Evolutionary conservation across 2,888 invertebrate genomes (phyloP).

Genomic region (Amblyteles armatorius): DNA sequence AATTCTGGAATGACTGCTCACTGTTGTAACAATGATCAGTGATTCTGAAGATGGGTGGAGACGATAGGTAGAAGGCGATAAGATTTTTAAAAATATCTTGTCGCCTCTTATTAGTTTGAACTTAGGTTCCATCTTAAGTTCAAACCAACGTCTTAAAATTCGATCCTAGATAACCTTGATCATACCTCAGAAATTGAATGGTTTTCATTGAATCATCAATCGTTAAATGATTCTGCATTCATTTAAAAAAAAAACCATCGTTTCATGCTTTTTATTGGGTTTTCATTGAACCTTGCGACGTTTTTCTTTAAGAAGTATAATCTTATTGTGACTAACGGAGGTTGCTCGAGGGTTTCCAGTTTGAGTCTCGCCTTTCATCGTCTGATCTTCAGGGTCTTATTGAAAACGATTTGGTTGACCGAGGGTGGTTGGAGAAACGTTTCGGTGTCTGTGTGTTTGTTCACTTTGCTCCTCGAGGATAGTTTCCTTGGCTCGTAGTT

Average conservation of each 20-base stretch:
- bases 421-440: constrained; percentile 33
- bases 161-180: not conserved
- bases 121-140: too few relatives aligned
- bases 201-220: not conserved
- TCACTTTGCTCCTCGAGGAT: constrained; percentile 26
- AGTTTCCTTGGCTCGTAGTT: constrained; percentile 5
- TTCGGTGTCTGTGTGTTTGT: constrained; percentile 43
- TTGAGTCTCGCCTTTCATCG: constrained; percentile 12
- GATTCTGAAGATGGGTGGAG: not conserved
- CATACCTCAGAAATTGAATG: not conserved
- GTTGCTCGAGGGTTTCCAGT: not conserved
- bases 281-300: not conserved
- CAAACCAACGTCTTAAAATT: too few relatives aligned
- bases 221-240: not conserved
- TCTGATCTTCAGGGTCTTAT: constrained; percentile 48
- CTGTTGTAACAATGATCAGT: not conserved
- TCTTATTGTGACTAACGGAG: not conserved
- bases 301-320: not conserved
- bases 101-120: too few relatives aligned
- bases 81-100: too few relatives aligned
- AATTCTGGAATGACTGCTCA: too few relatives aligned
- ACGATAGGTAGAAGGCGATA: not conserved
- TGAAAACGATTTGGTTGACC: constrained; percentile 44
- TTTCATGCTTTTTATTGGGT: not conserved
- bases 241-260: not conserved